A percentile compares a stretch with the other conserved stretches of the same genome.
phyloP scores from a whole-genome alignment of 2,888 invertebrate genomes.

The Panorpa germanica region DNA sequence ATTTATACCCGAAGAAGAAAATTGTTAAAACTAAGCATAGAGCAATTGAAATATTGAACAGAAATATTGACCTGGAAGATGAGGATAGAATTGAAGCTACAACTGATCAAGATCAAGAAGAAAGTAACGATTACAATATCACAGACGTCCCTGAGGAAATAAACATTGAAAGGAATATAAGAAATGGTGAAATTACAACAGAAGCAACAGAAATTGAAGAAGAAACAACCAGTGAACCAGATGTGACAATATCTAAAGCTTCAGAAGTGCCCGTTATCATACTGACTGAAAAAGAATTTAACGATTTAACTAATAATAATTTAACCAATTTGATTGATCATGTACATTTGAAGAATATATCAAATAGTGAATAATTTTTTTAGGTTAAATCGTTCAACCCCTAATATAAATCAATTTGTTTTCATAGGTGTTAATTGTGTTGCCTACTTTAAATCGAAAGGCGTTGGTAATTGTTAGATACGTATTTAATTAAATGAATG shows the following conservation, averaged over 20 bases:
- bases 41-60: conserved; percentile 16
- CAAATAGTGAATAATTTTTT: too few relatives aligned
- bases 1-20: conserved; percentile 36
- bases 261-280: conserved; percentile 28
- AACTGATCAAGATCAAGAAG: neutral
- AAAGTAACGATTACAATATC: conserved; percentile 3
- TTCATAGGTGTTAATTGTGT: too few relatives aligned
- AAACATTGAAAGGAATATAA: conserved; percentile 21
- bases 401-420: too few relatives aligned
- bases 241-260: conserved; percentile 18
- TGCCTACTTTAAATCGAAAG: too few relatives aligned
- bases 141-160: conserved; percentile 13
- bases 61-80: conserved; percentile 12
- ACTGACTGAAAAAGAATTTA: conserved; percentile 24
- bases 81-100: neutral
- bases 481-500: too few relatives aligned
- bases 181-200: conserved; percentile 6
- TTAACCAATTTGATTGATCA: too few relatives aligned
- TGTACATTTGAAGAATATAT: too few relatives aligned
- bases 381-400: too few relatives aligned
- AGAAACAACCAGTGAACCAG: conserved; percentile 7
- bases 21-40: too few relatives aligned
- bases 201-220: conserved; percentile 6
- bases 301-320: conserved; percentile 19
- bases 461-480: too few relatives aligned